phyloP scores from a whole-genome alignment of 2,888 invertebrate species.

The Atherix ibis region DNA sequence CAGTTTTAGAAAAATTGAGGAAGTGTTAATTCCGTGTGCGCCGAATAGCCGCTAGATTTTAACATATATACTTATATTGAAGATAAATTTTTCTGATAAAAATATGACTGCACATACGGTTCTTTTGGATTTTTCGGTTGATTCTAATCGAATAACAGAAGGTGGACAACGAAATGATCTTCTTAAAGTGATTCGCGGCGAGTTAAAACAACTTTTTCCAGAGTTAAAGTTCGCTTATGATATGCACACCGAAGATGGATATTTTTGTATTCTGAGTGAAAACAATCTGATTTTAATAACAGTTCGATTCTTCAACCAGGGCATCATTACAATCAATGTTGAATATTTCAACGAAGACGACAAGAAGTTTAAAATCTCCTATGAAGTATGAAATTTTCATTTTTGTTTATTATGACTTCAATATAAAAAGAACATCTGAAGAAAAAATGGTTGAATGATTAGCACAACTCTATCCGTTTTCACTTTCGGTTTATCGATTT shows the following conservation, averaged over 20 bases:
- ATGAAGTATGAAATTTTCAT: conserved; percentile 46
- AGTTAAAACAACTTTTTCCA: conserved; percentile 53
- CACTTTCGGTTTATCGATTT: too few relatives aligned
- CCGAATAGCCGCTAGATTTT: too few relatives aligned
- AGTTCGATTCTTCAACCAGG: conserved; percentile 55
- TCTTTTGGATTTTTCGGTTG: conserved; percentile 63
- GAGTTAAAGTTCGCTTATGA: conserved; percentile 53
- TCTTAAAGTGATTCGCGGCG: conserved; percentile 49
- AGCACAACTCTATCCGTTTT: too few relatives aligned
- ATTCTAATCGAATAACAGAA: conserved; percentile 49
- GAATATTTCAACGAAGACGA: conserved; percentile 66
- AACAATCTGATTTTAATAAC: conserved; percentile 54
- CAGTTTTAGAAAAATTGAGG: too few relatives aligned
- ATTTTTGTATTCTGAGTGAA: conserved; percentile 52
- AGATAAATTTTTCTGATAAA: too few relatives aligned
- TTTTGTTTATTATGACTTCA: neutral
- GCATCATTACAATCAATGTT: conserved; percentile 64
- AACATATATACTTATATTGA: too few relatives aligned
- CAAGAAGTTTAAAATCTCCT: conserved; percentile 49
- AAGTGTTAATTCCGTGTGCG: too few relatives aligned
- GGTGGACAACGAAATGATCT: conserved; percentile 48
- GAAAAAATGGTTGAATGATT: neutral
- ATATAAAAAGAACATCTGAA: neutral
- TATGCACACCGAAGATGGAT: conserved; percentile 51
- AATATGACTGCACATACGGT: conserved; percentile 65